Conservation (phyloP, 92 coral and sea anemone genomes). For the Muricea muricata region DNA sequence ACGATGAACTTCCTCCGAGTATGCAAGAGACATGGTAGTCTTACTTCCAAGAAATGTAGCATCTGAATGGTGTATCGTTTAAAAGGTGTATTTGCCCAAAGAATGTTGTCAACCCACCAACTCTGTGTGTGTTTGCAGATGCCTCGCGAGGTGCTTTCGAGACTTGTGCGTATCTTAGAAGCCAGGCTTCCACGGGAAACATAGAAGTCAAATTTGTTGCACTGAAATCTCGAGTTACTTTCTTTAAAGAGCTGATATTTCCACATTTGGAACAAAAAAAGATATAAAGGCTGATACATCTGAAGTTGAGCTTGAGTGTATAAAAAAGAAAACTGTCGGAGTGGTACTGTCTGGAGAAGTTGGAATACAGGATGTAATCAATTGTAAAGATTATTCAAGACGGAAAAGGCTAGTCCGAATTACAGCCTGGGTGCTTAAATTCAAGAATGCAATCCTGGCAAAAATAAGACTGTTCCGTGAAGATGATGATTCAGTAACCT, state of each 20-base stretch:
- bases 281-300: constrained; percentile 11
- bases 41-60: constrained; percentile 56
- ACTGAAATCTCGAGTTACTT: constrained; percentile 60
- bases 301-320: constrained; percentile 59
- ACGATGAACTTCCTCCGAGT: constrained; percentile 30
- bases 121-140: no score
- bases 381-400: constrained; percentile 44
- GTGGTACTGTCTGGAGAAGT: constrained; percentile 4
- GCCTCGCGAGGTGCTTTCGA: no score
- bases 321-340: constrained; percentile 39
- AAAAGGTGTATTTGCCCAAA: constrained; percentile 28
- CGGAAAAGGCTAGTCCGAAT: constrained; percentile 62
- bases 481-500: constrained; percentile 16
- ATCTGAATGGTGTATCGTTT: constrained; percentile 56
- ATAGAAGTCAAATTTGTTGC: no score
- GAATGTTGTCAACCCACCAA: neutral
- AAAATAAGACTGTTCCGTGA: neutral
- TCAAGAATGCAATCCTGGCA: neutral
- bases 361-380: constrained; percentile 26
- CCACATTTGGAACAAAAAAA: constrained; percentile 28
- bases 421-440: constrained; percentile 17
- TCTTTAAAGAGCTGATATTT: constrained; percentile 8
- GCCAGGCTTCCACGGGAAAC: no score
- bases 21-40: neutral
- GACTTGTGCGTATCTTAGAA: no score